Base-by-base conservation (phyloP, 92 coral and sea anemone species). In the Zoanthus sociatus region DNA sequence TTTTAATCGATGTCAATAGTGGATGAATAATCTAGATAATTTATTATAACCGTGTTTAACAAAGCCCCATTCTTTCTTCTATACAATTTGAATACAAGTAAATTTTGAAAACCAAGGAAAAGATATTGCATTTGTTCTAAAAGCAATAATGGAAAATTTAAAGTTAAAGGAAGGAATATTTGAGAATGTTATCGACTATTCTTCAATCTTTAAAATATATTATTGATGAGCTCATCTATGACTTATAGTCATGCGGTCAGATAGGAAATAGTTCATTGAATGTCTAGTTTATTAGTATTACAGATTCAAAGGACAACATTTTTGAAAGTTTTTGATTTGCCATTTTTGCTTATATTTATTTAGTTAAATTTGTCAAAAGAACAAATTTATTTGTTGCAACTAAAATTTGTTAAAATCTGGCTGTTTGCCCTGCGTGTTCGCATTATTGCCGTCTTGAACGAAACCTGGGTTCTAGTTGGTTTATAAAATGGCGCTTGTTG, bases 381-480 rank as follows among this genome's bases (percentile, higher is more conserved):
- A 4, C 55, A 15, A 14, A 11, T 48, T 14, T 72, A 9, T 33
- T 37, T 5, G 54, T 42, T 16, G 5, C 1, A 33, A 0, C 0
- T 0, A 70, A 70, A 73, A 45, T 44, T 16, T 42, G 7, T 55
- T 15, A 7, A 17, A 18, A 37, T 37, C 42, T 37, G 42, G 42
- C 26, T 17, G 69, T 20, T 17, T 16, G 4, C 31, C 13, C 16
- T 78, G 71, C 69, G 50, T 31, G 53, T 12, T 14, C 66, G 66
- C 67, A 54, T 33, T 15, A 9, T 58, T 33, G 6, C 53, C n/a
- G 32, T 17, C 48, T 16, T n/a, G 83, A 78, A 78, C 31, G 74
- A 69, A 69, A 70, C 60, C 85, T 81, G 85, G 85, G 85, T 9
- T 81, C 85, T 21, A 81, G 63, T 81, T 63, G 55, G 15, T 32